phyloP scores from a whole-genome alignment of 2,113 vertebrate species.

The Syngnathoides biaculeatus region DNA sequence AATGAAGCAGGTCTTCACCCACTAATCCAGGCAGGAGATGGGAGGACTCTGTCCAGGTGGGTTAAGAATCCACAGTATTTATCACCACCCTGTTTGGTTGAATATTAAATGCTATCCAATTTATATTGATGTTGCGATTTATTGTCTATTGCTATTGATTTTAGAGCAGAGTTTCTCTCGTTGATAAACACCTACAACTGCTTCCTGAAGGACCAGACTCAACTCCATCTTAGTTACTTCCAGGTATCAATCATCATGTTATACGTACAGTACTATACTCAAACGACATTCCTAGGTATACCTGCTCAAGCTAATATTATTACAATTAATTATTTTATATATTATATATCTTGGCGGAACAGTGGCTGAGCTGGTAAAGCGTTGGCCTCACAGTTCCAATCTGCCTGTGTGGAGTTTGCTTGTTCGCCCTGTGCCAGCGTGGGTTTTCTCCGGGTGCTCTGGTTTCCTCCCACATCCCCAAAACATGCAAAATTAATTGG shows the following conservation, averaged over 20 bases:
- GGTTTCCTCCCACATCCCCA: too few relatives aligned
- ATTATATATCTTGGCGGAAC: too few relatives aligned
- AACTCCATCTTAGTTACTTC: slow-evolving; percentile 65
- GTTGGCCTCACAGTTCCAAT: too few relatives aligned
- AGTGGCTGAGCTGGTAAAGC: too few relatives aligned
- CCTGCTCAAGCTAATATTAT: too few relatives aligned
- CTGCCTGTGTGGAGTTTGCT: too few relatives aligned
- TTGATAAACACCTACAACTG: slow-evolving; percentile 75
- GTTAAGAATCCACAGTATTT: slow-evolving; percentile 4
- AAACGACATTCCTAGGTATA: neutral
- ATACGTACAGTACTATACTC: neutral
- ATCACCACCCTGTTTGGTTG: too few relatives aligned
- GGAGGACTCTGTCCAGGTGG: slow-evolving; percentile 69
- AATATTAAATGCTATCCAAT: too few relatives aligned
- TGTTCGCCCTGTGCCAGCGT: too few relatives aligned
- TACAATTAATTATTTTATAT: too few relatives aligned
- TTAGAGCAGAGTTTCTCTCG: slow-evolving; percentile 68
- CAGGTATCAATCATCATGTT: slow-evolving; percentile 22
- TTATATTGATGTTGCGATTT: neutral
- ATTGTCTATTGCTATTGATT: slow-evolving; percentile 13
- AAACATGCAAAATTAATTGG: too few relatives aligned
- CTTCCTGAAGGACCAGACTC: slow-evolving; percentile 72
- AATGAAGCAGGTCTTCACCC: slow-evolving; percentile 32
- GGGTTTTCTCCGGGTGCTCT: too few relatives aligned
- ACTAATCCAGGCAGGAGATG: slow-evolving; percentile 59